phyloP scores from a whole-genome alignment of 2,113 vertebrate genomes.

The Aspiorhynchus laticeps region DNA sequence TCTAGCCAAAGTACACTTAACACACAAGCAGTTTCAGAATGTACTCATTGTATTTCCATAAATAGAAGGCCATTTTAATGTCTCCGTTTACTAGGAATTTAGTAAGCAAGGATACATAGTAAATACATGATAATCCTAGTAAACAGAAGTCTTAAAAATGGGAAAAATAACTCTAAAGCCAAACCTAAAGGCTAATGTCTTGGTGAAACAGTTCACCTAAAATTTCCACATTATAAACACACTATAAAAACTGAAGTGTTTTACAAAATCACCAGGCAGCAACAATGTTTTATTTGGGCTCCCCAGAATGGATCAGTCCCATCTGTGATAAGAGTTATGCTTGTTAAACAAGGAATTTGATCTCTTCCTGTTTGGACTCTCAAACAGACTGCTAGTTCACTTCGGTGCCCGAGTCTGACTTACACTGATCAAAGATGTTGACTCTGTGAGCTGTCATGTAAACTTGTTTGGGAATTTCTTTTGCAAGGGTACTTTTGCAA shows the following conservation, averaged over 20 bases:
- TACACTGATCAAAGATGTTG: background rate
- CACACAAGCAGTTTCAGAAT: background rate
- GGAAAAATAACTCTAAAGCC: background rate
- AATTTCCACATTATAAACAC: background rate
- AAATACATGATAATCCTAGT: background rate
- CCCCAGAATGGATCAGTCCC: slow-evolving; percentile 42
- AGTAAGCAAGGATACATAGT: background rate
- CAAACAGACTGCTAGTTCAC: slow-evolving; percentile 9
- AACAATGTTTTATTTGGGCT: slow-evolving; percentile 43
- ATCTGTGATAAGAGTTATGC: slow-evolving; percentile 18
- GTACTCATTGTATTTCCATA: slow-evolving; percentile 1
- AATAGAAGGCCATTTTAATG: background rate
- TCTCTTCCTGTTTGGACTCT: slow-evolving; percentile 30
- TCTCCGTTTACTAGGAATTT: background rate
- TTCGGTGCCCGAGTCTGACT: background rate
- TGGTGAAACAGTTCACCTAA: background rate
- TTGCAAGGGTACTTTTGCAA: background rate
- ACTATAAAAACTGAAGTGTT: slow-evolving; percentile 28
- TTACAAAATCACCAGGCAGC: slow-evolving; percentile 43
- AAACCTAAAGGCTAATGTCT: background rate
- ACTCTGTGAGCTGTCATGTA: background rate
- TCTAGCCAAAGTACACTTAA: slow-evolving; percentile 30
- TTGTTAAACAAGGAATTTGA: slow-evolving; percentile 40
- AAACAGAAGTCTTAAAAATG: background rate
- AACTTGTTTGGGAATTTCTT: slow-evolving; percentile 1